Evolutionary conservation across 2,797 vertebrate species (phyloP), one percentile per base, ranked within the genome.

Genomic region (Cottoperca gobio): DNA sequence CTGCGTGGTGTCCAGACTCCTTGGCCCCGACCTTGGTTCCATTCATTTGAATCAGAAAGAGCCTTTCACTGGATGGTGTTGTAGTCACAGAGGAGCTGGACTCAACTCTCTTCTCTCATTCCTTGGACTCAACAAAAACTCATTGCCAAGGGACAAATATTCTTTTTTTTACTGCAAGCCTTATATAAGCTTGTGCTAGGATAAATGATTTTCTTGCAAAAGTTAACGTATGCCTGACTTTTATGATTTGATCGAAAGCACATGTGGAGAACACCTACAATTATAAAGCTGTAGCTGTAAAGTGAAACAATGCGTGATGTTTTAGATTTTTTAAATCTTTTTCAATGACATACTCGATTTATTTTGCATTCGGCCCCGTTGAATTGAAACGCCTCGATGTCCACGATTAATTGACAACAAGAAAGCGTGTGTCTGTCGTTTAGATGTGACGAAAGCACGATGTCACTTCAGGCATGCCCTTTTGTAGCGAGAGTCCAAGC

Each of bases 201-300:
- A 86, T 87, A 86, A 90, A 89, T 79, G 37, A 78, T 75, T 90
- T 88, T 85, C 71, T 77, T 48, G 39, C 63, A 65, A 70, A 83
- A 74, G 82, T 75, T 78, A 86, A 85, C 21, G 46, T 73, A 69
- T 64, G 70, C 59, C 68, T 58, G 69, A 71, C 69, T 67, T 82
- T 86, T 84, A 86, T 83, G 81, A 76, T 88, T 73, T 90, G 78
- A 88, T 89, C 78, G 65, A 71, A 91, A 90, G 81, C 81, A 83
- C 84, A 89, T 88, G 84, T 86, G 76, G 69, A 76, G 73, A 66
- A 52, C 77, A 83, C 78, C 72, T 88, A 71, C 8, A 21, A 59
- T 79, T 72, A 73, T 28, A 63, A 78, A 79, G 57, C 61, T 23
- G 4, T 43, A 24, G 79, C 46, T 70, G 46, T 68, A 77, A 77